These are phyloP conservation scores for Malachius bipustulatus DNA, from an alignment of 2,888 invertebrate genomes.

Conservation along the genomic window DNA sequence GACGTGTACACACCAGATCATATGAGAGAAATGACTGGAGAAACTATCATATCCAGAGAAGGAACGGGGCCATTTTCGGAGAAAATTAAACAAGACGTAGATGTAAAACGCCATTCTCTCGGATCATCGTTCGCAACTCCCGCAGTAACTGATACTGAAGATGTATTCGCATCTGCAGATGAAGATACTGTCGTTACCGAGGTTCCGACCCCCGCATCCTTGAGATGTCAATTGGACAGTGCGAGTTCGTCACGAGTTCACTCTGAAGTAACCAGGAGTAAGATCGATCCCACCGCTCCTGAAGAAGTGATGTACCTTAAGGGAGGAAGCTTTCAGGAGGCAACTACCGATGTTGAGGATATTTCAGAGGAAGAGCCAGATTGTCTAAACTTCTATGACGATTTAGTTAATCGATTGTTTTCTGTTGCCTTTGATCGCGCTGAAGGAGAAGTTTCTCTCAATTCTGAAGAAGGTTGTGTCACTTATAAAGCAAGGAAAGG, in stretches of 20 bases:
- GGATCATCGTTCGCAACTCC: too few relatives aligned
- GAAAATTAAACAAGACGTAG: too few relatives aligned
- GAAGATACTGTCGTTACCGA: constrained; percentile 29
- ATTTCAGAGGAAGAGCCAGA: too few relatives aligned
- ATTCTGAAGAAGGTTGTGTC: too few relatives aligned
- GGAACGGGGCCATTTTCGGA: constrained; percentile 27
- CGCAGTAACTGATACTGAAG: constrained; percentile 38
- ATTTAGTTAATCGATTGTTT: too few relatives aligned
- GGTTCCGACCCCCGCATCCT: constrained; percentile 31
- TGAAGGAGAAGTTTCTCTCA: too few relatives aligned
- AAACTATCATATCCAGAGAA: constrained; percentile 28
- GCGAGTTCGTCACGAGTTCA: constrained; percentile 36
- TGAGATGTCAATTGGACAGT: constrained; percentile 37
- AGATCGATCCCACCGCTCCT: constrained; percentile 37
- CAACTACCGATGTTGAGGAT: constrained; percentile 45
- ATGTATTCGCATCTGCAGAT: constrained; percentile 37
- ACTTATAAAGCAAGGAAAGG: too few relatives aligned
- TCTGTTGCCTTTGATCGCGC: too few relatives aligned
- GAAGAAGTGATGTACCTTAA: constrained; percentile 42
- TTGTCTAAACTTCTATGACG: too few relatives aligned
- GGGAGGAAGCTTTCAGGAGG: constrained; percentile 37
- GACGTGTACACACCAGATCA: constrained; percentile 25
- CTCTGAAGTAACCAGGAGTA: constrained; percentile 35
- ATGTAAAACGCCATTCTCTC: too few relatives aligned
- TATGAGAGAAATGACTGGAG: constrained; percentile 26